These are phyloP conservation scores for Pachyramphus minor DNA, from an alignment of 2,113 vertebrate species.

Conservation along the genomic window DNA sequence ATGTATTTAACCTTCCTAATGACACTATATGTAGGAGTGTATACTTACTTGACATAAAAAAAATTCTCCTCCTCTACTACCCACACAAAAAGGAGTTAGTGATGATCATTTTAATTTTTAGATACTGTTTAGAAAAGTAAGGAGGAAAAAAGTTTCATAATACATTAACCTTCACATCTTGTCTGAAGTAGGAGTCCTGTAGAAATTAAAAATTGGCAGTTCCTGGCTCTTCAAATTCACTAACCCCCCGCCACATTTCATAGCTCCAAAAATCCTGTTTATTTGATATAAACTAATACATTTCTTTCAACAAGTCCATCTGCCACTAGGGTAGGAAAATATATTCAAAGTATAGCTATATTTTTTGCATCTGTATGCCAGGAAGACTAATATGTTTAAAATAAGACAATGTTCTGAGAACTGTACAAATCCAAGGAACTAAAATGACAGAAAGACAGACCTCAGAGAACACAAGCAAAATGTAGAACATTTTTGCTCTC, in stretches of 20 bases:
- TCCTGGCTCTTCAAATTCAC: not conserved
- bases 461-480: not conserved
- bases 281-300: not conserved
- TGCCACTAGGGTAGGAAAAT: not conserved
- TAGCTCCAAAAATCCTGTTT: not conserved
- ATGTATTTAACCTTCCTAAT: conserved; percentile 17
- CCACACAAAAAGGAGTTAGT: conserved; percentile 29
- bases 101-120: not conserved
- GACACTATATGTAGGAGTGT: conserved; percentile 13
- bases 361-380: not conserved
- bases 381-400: not conserved
- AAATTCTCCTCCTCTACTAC: conserved; percentile 14
- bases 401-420: not conserved
- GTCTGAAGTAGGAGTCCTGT: not conserved
- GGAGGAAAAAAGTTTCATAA: not conserved
- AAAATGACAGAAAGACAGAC: not conserved
- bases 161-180: conserved; percentile 14
- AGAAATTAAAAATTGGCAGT: not conserved
- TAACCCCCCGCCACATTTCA: not conserved
- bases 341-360: not conserved
- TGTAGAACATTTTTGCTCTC: not conserved
- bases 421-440: not conserved
- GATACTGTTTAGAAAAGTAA: not conserved
- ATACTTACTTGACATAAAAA: conserved; percentile 26
- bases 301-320: not conserved